Evolutionary conservation across 2,888 invertebrate genomes (phyloP), one percentile per base, ranked within the genome.

Genomic region (Dugesia japonica): DNA sequence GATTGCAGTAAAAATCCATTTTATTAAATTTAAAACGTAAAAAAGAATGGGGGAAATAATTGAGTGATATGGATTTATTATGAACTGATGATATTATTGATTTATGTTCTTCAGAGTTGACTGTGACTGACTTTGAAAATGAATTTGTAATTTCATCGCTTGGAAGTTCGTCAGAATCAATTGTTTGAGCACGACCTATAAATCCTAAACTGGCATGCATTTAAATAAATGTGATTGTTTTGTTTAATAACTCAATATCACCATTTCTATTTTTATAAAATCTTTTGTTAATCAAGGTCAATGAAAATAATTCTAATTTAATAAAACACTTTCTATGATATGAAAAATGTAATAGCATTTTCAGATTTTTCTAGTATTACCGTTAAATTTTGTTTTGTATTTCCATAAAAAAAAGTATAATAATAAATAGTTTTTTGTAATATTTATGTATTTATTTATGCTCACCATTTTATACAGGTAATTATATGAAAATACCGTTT

Each of bases 141-240:
- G 20, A 56, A 56, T n/a, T n/a, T 4, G 23, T 23, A 23, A 9
- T 56, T 4, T 56, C 56, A n/a, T 56, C 56, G 4, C 56, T n/a
- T 17, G 74, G 74, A 26, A 38, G 74, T 33, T 73, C 74, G n/a
- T 73, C 74, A 9, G 74, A 73, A 20, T 73, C 74, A n/a, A 73
- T 26, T 73, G 74, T 31, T 38, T 73, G 74, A 26, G 38, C 28
- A 26, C 74, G 74, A 9, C 74, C 74, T 7, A 73, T 73, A 38
- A 38, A 26, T 73, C 33, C 74, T 26, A 73, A 38, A 73, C 33
- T 33, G 20, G 74, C 33, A 38, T 73, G 74, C 74, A 73, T 73
- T 56, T 20, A 20, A n/a, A 13, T 23, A 38, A 38, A 13, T 17
- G 38, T 13, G 38, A 38, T 38, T 23, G 56, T n/a, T 56, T 56